These are phyloP conservation scores for Rhynchophorus ferrugineus DNA, from an alignment of 1,140 invertebrate genomes.

Conservation along the genomic window DNA sequence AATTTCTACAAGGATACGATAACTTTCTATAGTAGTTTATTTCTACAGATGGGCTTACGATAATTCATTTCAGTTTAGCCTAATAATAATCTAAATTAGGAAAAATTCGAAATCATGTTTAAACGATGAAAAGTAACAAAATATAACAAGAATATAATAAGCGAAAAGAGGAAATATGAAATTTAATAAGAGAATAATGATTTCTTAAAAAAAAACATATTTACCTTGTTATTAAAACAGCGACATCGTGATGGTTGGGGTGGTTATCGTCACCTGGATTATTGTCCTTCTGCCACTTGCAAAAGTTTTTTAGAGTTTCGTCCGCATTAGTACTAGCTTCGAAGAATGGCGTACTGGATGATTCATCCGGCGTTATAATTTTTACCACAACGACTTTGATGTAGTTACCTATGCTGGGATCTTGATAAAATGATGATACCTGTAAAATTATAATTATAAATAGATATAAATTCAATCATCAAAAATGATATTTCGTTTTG, in stretches of 20 bases:
- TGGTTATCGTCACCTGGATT: constrained; percentile 72
- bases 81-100: too few species aligned
- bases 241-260: constrained; percentile 89
- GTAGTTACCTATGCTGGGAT: constrained; percentile 82
- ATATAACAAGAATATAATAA: too few species aligned
- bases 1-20: too few species aligned
- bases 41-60: too few species aligned
- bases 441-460: constrained; percentile 32
- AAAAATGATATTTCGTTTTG: not conserved
- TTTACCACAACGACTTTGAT: constrained; percentile 82
- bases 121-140: too few species aligned
- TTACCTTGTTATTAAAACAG: constrained; percentile 69
- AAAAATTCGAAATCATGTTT: too few species aligned
- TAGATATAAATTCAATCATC: not conserved
- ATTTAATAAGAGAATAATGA: too few species aligned
- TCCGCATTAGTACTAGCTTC: constrained; percentile 76
- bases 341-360: constrained; percentile 58
- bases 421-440: constrained; percentile 77
- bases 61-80: too few species aligned
- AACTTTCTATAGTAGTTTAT: too few species aligned
- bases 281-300: constrained; percentile 73
- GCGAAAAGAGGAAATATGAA: too few species aligned
- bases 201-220: too few species aligned
- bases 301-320: constrained; percentile 75
- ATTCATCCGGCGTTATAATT: constrained; percentile 69